Base-by-base conservation (phyloP, 2,888 invertebrate species). In the Cybosia mesomella region DNA sequence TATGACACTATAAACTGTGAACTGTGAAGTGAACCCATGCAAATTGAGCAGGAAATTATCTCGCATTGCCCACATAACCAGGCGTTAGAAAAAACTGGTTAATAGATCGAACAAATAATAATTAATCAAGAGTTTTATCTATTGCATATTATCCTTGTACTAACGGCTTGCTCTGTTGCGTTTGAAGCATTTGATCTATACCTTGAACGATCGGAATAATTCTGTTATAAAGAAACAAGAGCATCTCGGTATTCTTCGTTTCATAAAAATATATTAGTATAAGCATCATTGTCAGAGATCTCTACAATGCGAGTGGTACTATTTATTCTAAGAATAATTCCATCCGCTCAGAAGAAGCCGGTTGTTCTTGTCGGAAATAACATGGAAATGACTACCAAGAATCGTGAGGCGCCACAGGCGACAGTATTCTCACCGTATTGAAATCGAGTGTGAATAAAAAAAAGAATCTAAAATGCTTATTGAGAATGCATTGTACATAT, bases 401-500 rank as follows among this genome's bases (percentile, higher is more conserved):
- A 67, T 58, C 58, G 67, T 54, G 36, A 58, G 63, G 67, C 67
- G 67, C 67, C 63, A 15, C 34, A 39, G 36, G 13, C 43, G 53
- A 63, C 63, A 36, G 32, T 63, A 66, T 66, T 65, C 59, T 49
- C 59, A 67, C 62, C 58, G 63, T 58, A 63, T 67, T 63, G 67
- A 67, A 63, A 59, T 58, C 63, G 36, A 63, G 36, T 53, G 62
- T 58, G 63, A 63, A 63, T 67, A 63, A 62, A 62, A 65, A n/a
- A 39, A 69, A 66, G 43, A 53, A 36, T 43, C 28, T 34, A 63
- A 64, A 67, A 63, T 60, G 55, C 59, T 73, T 79, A 73, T 74
- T 72, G 70, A 73, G 72, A 70, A 74, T 69, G 77, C 77, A 80
- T 83, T 85, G 83, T 85, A n/a, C n/a, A n/a, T n/a, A 82, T 81